phyloP scores from a whole-genome alignment of 2,888 invertebrate genomes.

The Apodemia mormo region DNA sequence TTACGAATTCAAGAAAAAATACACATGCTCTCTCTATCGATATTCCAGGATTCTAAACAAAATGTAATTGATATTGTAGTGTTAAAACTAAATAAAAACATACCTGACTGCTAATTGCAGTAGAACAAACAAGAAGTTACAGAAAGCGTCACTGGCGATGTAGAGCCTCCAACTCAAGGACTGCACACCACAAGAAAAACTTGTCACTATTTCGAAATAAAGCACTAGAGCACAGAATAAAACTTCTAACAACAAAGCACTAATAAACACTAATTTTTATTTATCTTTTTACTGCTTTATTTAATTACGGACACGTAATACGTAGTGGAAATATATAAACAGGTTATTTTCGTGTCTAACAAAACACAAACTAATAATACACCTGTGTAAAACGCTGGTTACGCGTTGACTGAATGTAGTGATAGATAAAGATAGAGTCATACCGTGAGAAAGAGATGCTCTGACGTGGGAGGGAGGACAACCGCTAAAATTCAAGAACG shows the following conservation, averaged over 20 bases:
- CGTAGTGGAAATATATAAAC: slow-evolving; percentile 42
- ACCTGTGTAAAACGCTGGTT: slow-evolving; percentile 65
- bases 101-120: slow-evolving; percentile 62
- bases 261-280: slow-evolving; percentile 32
- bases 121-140: slow-evolving; percentile 57
- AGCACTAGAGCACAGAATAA: slow-evolving; percentile 47
- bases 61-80: slow-evolving; percentile 16
- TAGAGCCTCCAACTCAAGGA: slow-evolving; percentile 77
- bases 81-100: slow-evolving; percentile 33
- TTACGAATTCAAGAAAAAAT: background rate
- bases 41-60: slow-evolving; percentile 13
- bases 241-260: slow-evolving; percentile 41
- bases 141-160: slow-evolving; percentile 48
- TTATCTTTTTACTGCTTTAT: slow-evolving; percentile 25
- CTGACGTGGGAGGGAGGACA: slow-evolving; percentile 70
- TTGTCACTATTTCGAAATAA: slow-evolving; percentile 68
- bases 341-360: slow-evolving; percentile 62
- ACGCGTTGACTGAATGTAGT: slow-evolving; percentile 69
- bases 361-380: slow-evolving; percentile 50
- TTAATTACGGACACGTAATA: slow-evolving; percentile 30
- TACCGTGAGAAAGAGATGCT: slow-evolving; percentile 63
- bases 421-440: slow-evolving; percentile 65
- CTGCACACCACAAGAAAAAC: slow-evolving; percentile 59
- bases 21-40: background rate
- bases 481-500: slow-evolving; percentile 68